These are phyloP conservation scores for Aurelia aurita DNA, from an alignment of 30 jellyfish, hydroid and myxozoan species.

Conservation along the genomic window DNA sequence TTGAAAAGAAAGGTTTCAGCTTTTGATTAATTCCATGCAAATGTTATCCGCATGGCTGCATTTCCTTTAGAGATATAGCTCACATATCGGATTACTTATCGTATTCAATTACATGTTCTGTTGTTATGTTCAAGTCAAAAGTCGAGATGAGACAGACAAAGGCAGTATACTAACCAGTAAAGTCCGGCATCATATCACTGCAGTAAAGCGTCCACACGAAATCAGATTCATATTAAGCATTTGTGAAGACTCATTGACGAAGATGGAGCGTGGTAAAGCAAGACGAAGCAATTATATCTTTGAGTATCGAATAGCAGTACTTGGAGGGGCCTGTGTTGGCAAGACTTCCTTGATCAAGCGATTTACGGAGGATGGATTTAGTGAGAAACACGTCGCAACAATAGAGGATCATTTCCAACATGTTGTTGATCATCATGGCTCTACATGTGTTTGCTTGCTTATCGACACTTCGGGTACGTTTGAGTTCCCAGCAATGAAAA, in stretches of 20 bases:
- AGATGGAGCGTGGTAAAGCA: conserved; percentile 63
- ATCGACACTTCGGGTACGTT: conserved; percentile 96
- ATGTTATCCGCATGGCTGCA: conserved; percentile 26
- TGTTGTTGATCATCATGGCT: conserved; percentile 85
- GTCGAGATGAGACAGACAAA: too few species aligned
- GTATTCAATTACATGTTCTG: too few species aligned
- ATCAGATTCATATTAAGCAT: not conserved
- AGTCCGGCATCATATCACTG: not conserved
- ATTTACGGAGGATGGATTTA: conserved; percentile 75
- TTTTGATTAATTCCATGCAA: conserved; percentile 10
- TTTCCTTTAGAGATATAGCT: conserved; percentile 9
- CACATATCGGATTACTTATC: not conserved
- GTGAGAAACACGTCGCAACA: conserved; percentile 78
- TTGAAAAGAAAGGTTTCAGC: not conserved
- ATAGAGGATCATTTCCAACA: conserved; percentile 93
- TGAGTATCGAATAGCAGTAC: conserved; percentile 93
- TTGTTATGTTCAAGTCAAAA: too few species aligned
- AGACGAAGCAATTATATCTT: conserved; percentile 90
- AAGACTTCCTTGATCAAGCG: conserved; percentile 82
- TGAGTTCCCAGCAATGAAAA: conserved; percentile 98
- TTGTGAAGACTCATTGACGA: not conserved
- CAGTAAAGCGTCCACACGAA: not conserved
- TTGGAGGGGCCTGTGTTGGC: conserved; percentile 91
- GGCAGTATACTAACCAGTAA: not conserved
- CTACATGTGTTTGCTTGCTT: conserved; percentile 90